phyloP scores from a whole-genome alignment of 2,113 vertebrate genomes.

The Elephas maximus region DNA sequence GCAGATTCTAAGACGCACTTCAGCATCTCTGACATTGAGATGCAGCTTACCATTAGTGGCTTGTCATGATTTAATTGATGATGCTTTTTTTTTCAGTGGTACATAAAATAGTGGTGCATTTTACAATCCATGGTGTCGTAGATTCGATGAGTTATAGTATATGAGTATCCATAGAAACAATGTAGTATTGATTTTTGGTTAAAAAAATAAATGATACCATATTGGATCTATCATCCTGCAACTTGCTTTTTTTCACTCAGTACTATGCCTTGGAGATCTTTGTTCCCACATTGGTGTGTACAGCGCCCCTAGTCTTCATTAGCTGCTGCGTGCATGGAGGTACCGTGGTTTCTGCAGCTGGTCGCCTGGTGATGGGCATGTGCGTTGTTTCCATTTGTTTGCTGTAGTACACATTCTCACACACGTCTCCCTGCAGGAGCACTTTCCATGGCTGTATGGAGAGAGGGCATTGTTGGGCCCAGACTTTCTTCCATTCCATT shows the following conservation, averaged over 20 bases:
- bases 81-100: background rate
- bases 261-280: background rate
- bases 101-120: background rate
- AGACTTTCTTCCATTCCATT: background rate
- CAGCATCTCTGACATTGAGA: background rate
- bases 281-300: background rate
- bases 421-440: background rate
- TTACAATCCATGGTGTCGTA: background rate
- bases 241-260: background rate
- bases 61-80: conserved; percentile 2
- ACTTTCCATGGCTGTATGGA: background rate
- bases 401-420: background rate
- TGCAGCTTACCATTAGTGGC: background rate
- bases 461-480: background rate
- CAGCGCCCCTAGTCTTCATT: background rate
- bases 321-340: background rate
- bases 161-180: conserved; percentile 66
- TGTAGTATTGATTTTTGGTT: conserved; percentile 75
- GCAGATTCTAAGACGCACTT: background rate
- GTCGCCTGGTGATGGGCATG: background rate
- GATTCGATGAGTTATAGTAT: background rate
- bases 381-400: background rate
- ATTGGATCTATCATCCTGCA: conserved; percentile 44
- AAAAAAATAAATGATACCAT: conserved; percentile 65
- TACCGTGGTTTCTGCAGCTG: background rate